These are phyloP conservation scores for Coilia nasus DNA, from an alignment of 2,797 vertebrate genomes.

Conservation along the genomic window DNA sequence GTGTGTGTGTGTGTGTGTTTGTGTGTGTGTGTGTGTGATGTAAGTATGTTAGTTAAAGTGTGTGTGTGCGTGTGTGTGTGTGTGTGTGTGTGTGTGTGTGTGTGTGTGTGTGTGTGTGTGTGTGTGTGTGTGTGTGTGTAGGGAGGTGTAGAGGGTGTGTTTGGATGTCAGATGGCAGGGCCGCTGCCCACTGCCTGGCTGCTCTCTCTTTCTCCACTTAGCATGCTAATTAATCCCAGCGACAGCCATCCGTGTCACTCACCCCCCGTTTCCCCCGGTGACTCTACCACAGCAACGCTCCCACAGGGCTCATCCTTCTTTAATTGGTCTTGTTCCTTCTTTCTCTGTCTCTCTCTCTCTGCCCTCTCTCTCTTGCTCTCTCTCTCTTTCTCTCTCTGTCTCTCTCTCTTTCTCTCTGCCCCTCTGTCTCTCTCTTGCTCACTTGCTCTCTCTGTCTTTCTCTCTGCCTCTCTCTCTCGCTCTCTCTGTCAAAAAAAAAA, in stretches of 20 bases:
- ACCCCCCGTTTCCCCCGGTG: slow-evolving; percentile 66
- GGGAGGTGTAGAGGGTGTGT: slow-evolving; percentile 44
- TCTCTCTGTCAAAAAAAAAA: no score
- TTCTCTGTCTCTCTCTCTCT: neutral
- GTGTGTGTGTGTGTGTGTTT: neutral
- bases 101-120: slow-evolving; percentile 12
- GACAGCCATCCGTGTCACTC: slow-evolving; percentile 75
- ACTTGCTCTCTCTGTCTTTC: neutral
- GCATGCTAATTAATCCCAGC: slow-evolving; percentile 79
- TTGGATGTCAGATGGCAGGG: slow-evolving; percentile 64
- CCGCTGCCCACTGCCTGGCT: slow-evolving; percentile 61
- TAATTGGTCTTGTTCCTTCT: slow-evolving; percentile 76
- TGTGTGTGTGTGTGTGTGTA: neutral
- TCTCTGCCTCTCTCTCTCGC: neutral
- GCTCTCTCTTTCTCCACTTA: slow-evolving; percentile 70
- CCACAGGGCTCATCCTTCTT: slow-evolving; percentile 76
- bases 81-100: slow-evolving; percentile 23
- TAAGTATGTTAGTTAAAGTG: neutral
- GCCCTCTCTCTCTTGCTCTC: neutral
- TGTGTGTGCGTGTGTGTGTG: slow-evolving; percentile 7
- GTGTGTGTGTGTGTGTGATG: neutral
- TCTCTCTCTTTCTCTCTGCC: no score
- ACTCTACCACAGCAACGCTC: slow-evolving; percentile 69
- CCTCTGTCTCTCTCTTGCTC: no score
- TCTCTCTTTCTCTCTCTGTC: neutral